Conservation (phyloP, 2,797 vertebrate genomes). For the Pterois miles region DNA sequence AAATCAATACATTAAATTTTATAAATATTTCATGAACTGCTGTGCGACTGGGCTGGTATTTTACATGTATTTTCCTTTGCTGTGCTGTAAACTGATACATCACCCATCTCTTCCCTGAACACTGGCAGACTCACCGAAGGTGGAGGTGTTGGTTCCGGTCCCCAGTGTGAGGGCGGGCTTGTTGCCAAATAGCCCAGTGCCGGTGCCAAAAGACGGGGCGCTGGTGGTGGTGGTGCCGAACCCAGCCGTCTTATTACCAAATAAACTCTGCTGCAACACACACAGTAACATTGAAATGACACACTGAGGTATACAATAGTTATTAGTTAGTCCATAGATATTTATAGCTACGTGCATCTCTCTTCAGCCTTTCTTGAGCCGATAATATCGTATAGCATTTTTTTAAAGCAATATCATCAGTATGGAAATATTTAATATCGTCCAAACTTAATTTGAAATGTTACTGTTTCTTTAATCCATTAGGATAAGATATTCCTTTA, state of each 20-base stretch:
- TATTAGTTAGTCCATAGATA: too few relatives aligned
- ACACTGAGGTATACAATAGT: neutral
- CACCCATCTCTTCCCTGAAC: neutral
- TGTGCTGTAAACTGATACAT: neutral
- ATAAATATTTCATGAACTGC: neutral
- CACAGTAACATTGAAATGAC: neutral
- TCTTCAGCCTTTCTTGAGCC: too few relatives aligned
- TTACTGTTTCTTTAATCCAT: too few relatives aligned
- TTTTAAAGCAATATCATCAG: too few relatives aligned
- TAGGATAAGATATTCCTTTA: too few relatives aligned
- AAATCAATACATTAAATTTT: too few relatives aligned
- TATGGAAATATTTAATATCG: too few relatives aligned
- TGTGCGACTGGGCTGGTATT: neutral
- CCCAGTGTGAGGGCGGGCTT: constrained; percentile 86
- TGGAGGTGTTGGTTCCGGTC: constrained; percentile 83
- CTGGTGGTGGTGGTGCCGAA: constrained; percentile 96
- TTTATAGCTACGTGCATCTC: too few relatives aligned
- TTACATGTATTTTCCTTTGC: neutral
- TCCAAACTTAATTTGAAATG: too few relatives aligned
- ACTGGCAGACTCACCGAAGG: constrained; percentile 77
- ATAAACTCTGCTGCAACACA: constrained; percentile 83
- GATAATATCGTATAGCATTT: too few relatives aligned
- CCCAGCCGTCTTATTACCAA: constrained; percentile 91
- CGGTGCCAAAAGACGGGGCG: constrained; percentile 92
- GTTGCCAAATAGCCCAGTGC: constrained; percentile 91